Percentiles rank a stretch among this genome's conserved stretches.
Conservation (phyloP, 2,797 vertebrate genomes). For the Moxostoma hubbsi region DNA sequence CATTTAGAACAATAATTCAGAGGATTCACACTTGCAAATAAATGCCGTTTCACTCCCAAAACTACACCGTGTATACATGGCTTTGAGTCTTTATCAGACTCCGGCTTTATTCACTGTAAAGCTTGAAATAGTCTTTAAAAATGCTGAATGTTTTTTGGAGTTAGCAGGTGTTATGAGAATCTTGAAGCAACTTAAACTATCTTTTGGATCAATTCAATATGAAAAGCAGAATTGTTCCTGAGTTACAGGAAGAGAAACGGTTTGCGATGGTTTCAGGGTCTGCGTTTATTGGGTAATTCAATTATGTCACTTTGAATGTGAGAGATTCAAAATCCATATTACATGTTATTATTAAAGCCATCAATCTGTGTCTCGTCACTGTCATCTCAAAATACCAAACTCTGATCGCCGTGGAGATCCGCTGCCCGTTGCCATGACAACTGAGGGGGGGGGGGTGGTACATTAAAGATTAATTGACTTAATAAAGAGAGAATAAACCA, state of each 20-base stretch:
- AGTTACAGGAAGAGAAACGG: background rate
- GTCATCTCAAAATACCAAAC: constrained; percentile 1
- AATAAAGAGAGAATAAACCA: background rate
- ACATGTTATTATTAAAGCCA: constrained; percentile 51
- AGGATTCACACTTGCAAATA: too few relatives aligned
- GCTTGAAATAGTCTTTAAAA: too few relatives aligned
- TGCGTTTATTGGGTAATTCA: constrained; percentile 13
- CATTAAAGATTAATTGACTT: constrained; percentile 19
- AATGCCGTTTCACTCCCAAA: too few relatives aligned
- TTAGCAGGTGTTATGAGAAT: background rate
- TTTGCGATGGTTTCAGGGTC: background rate
- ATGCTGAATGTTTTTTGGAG: too few relatives aligned
- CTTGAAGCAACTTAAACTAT: background rate
- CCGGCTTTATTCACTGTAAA: too few relatives aligned
- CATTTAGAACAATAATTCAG: too few relatives aligned
- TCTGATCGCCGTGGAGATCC: constrained; percentile 9
- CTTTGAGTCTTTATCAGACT: too few relatives aligned
- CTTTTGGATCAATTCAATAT: too few relatives aligned
- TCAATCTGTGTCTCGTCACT: constrained; percentile 52
- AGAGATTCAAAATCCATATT: constrained; percentile 9
- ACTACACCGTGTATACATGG: too few relatives aligned
- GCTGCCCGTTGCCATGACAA: constrained; percentile 32
- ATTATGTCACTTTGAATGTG: constrained; percentile 15
- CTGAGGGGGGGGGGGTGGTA: constrained; percentile 26
- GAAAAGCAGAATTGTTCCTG: too few relatives aligned